Evolutionary conservation across 1,140 invertebrate genomes (phyloP).

Genomic region (Sarcophaga peregrina): DNA sequence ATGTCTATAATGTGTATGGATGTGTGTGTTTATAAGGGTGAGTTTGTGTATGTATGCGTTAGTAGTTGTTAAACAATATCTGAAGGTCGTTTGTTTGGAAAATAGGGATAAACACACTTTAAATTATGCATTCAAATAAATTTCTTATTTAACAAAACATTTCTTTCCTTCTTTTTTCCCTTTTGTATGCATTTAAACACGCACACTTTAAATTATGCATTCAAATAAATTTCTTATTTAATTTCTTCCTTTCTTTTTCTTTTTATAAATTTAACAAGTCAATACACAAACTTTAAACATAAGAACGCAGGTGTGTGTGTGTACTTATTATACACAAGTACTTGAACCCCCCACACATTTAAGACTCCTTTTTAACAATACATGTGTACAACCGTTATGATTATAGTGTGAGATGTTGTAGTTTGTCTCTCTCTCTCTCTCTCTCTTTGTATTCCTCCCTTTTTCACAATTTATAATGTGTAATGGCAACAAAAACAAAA

Average conservation of each 20-base stretch:
- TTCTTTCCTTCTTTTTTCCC: too few species aligned
- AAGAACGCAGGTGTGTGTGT: too few species aligned
- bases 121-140: conserved; percentile 23
- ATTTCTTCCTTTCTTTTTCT: too few species aligned
- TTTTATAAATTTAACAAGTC: too few species aligned
- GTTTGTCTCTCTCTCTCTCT: too few species aligned
- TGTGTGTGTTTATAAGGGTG: too few species aligned
- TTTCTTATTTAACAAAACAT: conserved; percentile 14
- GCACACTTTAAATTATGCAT: conserved; percentile 7
- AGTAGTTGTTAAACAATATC: not conserved
- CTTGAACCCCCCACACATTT: not conserved
- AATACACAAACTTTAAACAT: too few species aligned
- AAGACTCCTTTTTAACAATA: conserved; percentile 3
- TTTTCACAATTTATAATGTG: too few species aligned
- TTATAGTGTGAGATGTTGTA: not conserved
- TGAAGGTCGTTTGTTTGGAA: conserved; percentile 2
- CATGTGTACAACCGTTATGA: not conserved
- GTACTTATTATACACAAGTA: too few species aligned
- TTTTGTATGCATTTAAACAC: not conserved
- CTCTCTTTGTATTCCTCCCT: too few species aligned
- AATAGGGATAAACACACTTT: not conserved
- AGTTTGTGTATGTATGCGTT: too few species aligned
- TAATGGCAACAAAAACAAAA: not conserved
- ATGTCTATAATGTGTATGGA: too few species aligned
- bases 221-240: conserved; percentile 25